Base-by-base conservation (phyloP, 1,140 invertebrate genomes). In the Penaeus indicus region DNA sequence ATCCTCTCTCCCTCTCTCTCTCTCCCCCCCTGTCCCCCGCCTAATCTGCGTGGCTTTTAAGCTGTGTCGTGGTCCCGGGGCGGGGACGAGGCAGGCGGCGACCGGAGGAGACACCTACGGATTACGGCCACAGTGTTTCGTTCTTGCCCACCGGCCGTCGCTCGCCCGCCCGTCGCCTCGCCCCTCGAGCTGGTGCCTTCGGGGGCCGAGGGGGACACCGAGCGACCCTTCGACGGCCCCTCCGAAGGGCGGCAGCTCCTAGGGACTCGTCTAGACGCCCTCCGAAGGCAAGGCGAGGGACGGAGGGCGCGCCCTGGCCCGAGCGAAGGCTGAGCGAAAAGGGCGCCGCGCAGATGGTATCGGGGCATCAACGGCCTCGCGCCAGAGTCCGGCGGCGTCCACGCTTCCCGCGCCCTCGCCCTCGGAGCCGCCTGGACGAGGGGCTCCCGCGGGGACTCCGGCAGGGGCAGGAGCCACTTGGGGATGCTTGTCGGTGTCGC, bases 41-140 rank as follows among this genome's bases (percentile, higher is more conserved):
- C 86, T 88, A 88, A 88, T 88, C 86, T 88, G 86, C 84, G 86
- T 88, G 86, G 86, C 86, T 88, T 88, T 88, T 88, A 88, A 88
- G 86, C 80, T 84, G 18, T n/a, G 69, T 60, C 69, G 69, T 78
- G 80, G 67, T 78, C 38, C 1, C 4, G 63, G 10, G 63, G 63
- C 10, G 75, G 25, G 47, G 64, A 81, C 47, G 61, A 38, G 86
- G 63, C 54, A 38, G 21, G 13, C 81, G 32, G 81, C 75, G 81
- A 88, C 86, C 86, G 77, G 78, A 63, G 81, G 81, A 38, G 81
- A 88, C 86, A 83, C 77, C 86, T 75, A 62, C 2, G 82, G 86
- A 88, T 72, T 84, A 84, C 86, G 22, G 22, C 81, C 86, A 83
- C 27, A 88, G 62, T 84, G 81, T 81, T 61, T 88, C 86, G 86